phyloP scores from a whole-genome alignment of 2,797 vertebrate species.

The Crax fasciolata region DNA sequence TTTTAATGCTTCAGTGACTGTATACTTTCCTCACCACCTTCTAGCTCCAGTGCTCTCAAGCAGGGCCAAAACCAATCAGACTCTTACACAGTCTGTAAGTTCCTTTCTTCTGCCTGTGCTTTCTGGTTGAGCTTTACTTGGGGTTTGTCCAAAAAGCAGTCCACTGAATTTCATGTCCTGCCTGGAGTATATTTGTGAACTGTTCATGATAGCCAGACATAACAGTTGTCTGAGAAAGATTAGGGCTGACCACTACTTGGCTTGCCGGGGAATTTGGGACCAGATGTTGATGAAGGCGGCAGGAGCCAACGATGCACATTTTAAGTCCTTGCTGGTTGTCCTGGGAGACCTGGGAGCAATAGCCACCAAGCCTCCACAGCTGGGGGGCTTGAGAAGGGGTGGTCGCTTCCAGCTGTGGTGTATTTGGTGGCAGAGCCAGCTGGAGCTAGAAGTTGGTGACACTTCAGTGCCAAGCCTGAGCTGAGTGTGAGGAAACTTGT shows the following conservation, averaged over 20 bases:
- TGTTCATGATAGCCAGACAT: conserved; percentile 46
- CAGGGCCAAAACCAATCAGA: conserved; percentile 17
- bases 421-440: neutral
- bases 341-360: neutral
- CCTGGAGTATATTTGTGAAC: conserved; percentile 6
- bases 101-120: conserved; percentile 39
- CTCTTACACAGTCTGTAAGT: neutral
- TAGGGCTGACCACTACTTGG: neutral
- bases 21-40: conserved; percentile 34
- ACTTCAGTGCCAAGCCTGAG: neutral
- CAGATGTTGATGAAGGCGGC: conserved; percentile 26
- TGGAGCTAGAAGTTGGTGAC: neutral
- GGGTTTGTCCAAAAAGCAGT: conserved; percentile 36
- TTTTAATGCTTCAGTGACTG: neutral
- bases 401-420: neutral
- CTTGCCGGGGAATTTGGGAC: neutral
- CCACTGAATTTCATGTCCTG: conserved; percentile 32
- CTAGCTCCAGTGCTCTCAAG: neutral
- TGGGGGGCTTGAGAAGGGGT: neutral
- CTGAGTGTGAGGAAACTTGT: neutral
- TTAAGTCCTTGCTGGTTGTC: neutral
- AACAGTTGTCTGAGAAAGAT: conserved; percentile 62
- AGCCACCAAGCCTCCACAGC: neutral
- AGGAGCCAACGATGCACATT: rapidly evolving
- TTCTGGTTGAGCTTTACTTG: conserved; percentile 41